These are phyloP conservation scores for Hoplostethus mediterraneus DNA, from an alignment of 2,797 vertebrate genomes.

Conservation along the genomic window DNA sequence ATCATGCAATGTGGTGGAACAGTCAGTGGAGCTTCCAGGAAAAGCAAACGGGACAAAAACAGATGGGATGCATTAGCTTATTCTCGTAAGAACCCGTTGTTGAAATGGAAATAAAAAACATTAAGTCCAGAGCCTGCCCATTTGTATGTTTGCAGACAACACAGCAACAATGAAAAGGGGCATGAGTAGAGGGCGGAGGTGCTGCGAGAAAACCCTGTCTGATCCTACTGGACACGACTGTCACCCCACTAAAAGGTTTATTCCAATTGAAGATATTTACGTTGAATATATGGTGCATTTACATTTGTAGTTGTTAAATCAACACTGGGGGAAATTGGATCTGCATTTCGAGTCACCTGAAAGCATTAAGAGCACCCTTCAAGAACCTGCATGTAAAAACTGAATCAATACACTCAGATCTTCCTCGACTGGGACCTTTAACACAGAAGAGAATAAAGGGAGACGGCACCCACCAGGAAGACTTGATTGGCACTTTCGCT, in stretches of 20 bases:
- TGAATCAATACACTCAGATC: background rate
- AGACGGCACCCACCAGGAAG: slow-evolving; percentile 88
- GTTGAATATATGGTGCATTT: background rate
- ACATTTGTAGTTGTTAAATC: background rate
- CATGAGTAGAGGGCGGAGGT: background rate
- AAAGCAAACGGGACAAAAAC: slow-evolving; percentile 62
- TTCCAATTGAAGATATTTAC: too few species aligned
- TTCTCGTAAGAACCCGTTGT: slow-evolving; percentile 74
- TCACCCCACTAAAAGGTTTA: too few species aligned
- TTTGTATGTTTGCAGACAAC: slow-evolving; percentile 27
- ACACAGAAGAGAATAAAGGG: background rate
- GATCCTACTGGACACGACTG: background rate
- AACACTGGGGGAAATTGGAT: background rate
- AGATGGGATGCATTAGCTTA: slow-evolving; percentile 76
- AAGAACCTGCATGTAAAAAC: background rate
- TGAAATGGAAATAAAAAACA: slow-evolving; percentile 40
- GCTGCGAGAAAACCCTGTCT: slow-evolving; percentile 12
- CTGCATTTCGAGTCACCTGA: background rate
- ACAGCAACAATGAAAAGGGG: background rate
- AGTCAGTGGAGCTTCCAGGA: slow-evolving; percentile 77
- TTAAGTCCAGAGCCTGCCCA: slow-evolving; percentile 22
- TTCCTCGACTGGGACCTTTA: background rate
- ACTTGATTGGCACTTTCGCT: slow-evolving; percentile 98
- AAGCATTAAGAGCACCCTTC: background rate
- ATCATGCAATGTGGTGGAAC: slow-evolving; percentile 76